These are phyloP conservation scores for Cryptocephalus primarius DNA, from an alignment of 2,888 invertebrate species.

Conservation along the genomic window DNA sequence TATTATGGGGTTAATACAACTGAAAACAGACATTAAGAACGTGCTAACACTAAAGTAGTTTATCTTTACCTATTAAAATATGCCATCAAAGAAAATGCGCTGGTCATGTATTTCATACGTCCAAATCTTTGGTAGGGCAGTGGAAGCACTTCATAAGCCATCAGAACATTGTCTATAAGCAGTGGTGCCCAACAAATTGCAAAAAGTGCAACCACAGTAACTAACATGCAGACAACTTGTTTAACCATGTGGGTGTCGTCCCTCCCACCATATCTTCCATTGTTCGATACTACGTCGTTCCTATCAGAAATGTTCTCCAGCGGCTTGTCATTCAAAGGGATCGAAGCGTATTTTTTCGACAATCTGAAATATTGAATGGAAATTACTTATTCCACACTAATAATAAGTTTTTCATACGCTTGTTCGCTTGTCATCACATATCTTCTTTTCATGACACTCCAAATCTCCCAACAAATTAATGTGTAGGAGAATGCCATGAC, in stretches of 20 bases:
- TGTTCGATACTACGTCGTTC: conserved; percentile 7
- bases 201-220: conserved; percentile 57
- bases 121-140: conserved; percentile 42
- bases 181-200: conserved; percentile 59
- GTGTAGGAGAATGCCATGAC: conserved; percentile 57
- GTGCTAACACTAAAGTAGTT: too few relatives aligned
- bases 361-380: conserved; percentile 9
- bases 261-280: conserved; percentile 9
- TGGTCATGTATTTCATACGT: conserved; percentile 47
- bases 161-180: conserved; percentile 53
- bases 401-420: conserved; percentile 29
- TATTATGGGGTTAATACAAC: conserved; percentile 61
- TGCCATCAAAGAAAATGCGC: conserved; percentile 52
- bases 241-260: conserved; percentile 29
- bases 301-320: conserved; percentile 8
- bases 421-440: conserved; percentile 46
- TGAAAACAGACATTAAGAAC: conserved; percentile 24
- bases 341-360: conserved; percentile 11
- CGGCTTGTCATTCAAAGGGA: conserved; percentile 6
- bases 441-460: conserved; percentile 49
- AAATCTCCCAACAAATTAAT: conserved; percentile 53
- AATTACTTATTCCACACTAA: too few relatives aligned
- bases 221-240: conserved; percentile 65
- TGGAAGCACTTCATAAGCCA: conserved; percentile 41
- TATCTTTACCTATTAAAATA: conserved; percentile 49